These are phyloP conservation scores for Poeciliopsis turneri DNA, from an alignment of 2,797 vertebrate genomes.

Conservation along the genomic window DNA sequence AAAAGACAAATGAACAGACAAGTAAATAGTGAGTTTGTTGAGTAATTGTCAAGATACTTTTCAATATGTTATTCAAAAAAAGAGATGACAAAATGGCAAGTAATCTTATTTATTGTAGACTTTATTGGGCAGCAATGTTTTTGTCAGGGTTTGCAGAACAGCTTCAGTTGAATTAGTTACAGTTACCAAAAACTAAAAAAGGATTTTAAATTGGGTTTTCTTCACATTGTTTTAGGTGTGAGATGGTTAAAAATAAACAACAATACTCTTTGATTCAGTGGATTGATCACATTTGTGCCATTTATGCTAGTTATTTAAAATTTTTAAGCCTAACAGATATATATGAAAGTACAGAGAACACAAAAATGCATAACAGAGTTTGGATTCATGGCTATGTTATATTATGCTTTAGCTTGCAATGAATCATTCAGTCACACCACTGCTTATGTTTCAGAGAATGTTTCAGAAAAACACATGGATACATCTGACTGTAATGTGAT, in stretches of 20 bases:
- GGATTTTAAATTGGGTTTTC: neutral
- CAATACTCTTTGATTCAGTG: neutral
- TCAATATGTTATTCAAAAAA: too few species aligned
- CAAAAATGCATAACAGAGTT: neutral
- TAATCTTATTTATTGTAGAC: too few species aligned
- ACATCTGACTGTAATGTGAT: conserved; percentile 78
- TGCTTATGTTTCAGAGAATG: conserved; percentile 57
- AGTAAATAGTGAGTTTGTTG: neutral
- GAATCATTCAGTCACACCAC: conserved; percentile 56
- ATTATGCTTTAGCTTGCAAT: conserved; percentile 37
- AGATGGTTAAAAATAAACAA: neutral
- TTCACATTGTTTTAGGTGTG: neutral
- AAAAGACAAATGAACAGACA: too few species aligned
- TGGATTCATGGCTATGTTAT: conserved; percentile 9
- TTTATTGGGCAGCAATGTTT: neutral
- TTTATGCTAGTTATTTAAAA: neutral
- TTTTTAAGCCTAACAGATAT: neutral
- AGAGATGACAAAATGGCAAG: too few species aligned
- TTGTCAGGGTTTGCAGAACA: neutral
- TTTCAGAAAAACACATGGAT: conserved; percentile 72
- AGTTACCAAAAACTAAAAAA: neutral
- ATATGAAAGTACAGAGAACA: too few species aligned
- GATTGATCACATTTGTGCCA: neutral
- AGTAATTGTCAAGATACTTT: neutral
- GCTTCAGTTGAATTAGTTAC: neutral